Conservation (phyloP, 2,797 vertebrate genomes). For the Apodemus agrarius region DNA sequence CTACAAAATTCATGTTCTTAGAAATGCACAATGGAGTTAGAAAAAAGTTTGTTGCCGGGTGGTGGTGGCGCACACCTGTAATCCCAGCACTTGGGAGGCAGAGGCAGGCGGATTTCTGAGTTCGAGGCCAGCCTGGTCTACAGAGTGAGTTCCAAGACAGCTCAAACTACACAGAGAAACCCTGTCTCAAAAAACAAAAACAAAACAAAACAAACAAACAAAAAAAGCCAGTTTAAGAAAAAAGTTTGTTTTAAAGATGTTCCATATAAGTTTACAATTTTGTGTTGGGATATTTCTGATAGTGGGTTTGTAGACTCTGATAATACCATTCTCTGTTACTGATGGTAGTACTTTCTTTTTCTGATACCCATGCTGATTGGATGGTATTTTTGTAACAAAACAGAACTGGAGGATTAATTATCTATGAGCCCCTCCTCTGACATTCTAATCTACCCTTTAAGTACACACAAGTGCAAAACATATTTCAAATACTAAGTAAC, state of each 20-base stretch:
- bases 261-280: neutral
- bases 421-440: neutral
- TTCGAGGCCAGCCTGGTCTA: too few species aligned
- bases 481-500: conserved; percentile 1
- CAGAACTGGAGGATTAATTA: neutral
- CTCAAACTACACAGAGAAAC: too few species aligned
- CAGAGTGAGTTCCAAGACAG: too few species aligned
- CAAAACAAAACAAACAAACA: too few species aligned
- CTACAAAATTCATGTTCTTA: neutral
- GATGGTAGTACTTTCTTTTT: neutral
- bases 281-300: neutral
- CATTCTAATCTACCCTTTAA: neutral
- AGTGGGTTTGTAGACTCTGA: neutral
- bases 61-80: too few species aligned
- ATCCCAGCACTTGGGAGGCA: too few species aligned
- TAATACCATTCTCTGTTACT: neutral
- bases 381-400: neutral
- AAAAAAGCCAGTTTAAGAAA: too few species aligned
- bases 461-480: neutral
- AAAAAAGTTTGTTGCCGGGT: neutral
- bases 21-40: neutral
- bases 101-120: too few species aligned
- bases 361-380: neutral
- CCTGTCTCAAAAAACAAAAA: too few species aligned
- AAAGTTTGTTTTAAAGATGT: neutral